These are phyloP conservation scores for Etia nguti DNA, from an alignment of 2,113 vertebrate genomes.

Conservation along the genomic window DNA sequence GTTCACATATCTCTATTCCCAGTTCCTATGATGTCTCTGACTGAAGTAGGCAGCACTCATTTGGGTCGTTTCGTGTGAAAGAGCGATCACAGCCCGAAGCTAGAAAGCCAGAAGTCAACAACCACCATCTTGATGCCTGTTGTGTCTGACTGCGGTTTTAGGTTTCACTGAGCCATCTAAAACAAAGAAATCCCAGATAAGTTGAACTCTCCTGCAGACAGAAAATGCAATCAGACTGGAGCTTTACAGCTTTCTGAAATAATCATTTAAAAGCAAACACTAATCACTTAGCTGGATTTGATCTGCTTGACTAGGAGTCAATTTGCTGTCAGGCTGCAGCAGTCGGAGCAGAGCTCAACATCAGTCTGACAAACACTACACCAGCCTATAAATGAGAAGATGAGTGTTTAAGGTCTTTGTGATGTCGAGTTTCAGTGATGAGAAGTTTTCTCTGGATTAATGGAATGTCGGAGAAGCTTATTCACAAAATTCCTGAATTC, in stretches of 20 bases:
- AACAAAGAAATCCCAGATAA: background rate
- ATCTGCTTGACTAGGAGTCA: background rate
- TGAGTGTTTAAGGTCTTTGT: background rate
- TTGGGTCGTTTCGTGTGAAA: background rate
- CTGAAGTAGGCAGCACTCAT: background rate
- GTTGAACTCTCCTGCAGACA: background rate
- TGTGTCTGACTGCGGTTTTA: background rate
- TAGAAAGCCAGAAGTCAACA: background rate
- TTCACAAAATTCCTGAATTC: fast-evolving
- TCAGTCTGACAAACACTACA: background rate
- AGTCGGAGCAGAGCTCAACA: background rate
- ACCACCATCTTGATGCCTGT: background rate
- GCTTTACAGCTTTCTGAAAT: background rate
- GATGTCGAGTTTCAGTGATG: background rate
- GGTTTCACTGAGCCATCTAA: background rate
- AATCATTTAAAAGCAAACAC: background rate
- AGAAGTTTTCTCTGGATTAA: background rate
- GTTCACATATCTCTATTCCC: background rate
- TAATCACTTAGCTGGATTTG: background rate
- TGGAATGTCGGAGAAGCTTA: background rate
- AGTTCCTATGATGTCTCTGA: background rate
- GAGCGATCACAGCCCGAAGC: background rate
- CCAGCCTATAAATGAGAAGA: background rate
- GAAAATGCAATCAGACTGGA: background rate
- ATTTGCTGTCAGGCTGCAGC: too few relatives aligned